Percentiles rank a stretch among this genome's conserved stretches.
phyloP scores from a whole-genome alignment of 2,113 vertebrate species.

The Gnathonemus echidnorhynchus region DNA sequence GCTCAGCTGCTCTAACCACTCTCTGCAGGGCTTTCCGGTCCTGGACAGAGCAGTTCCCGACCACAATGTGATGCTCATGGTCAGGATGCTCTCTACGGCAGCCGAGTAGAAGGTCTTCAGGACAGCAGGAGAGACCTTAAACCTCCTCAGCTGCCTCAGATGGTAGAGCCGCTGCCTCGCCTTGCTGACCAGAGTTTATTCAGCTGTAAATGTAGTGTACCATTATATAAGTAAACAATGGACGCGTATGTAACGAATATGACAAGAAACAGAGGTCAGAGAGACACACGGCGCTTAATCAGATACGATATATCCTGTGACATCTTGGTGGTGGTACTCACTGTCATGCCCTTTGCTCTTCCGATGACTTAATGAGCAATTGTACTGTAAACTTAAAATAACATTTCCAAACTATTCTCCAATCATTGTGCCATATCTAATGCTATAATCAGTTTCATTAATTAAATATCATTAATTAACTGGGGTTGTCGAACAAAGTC shows the following conservation, averaged over 20 bases:
- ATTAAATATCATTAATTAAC: neutral
- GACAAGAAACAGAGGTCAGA: neutral
- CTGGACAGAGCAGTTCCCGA: no score
- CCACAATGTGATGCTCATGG: no score
- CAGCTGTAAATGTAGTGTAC: neutral
- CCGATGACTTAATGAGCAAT: neutral
- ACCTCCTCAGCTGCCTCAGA: no score
- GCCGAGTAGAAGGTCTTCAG: no score
- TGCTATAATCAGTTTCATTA: neutral
- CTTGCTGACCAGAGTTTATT: no score
- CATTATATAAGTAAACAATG: neutral
- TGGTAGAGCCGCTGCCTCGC: no score
- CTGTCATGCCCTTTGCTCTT: neutral
- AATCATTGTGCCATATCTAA: neutral
- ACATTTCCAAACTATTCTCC: neutral
- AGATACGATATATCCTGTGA: neutral
- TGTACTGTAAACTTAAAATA: neutral
- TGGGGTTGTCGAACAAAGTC: neutral
- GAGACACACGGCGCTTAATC: neutral
- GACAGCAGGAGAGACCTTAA: no score
- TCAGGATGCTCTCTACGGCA: no score
- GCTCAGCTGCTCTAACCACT: no score
- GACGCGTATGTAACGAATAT: neutral
- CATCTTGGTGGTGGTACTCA: neutral
- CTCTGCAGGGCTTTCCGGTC: no score